Evolutionary conservation across 2,888 invertebrate genomes (phyloP).

Genomic region (Tachina fera): DNA sequence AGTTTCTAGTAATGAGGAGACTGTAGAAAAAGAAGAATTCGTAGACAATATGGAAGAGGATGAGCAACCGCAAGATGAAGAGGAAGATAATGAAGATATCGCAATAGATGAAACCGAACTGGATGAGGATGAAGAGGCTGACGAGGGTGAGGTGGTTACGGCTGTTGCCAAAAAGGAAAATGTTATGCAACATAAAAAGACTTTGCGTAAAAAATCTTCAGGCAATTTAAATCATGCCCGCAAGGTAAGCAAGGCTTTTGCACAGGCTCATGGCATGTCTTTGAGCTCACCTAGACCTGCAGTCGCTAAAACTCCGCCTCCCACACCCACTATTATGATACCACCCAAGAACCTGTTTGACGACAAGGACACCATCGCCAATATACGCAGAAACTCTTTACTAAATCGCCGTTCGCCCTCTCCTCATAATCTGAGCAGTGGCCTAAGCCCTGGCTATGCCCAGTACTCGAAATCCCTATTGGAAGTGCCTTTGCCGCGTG

Average conservation of each 20-base stretch:
- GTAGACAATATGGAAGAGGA: conserved; percentile 32
- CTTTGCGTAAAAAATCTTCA: conserved; percentile 80
- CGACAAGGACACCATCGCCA: conserved; percentile 75
- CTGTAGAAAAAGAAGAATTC: not conserved
- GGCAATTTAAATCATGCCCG: conserved; percentile 79
- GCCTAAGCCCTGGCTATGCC: conserved; percentile 87
- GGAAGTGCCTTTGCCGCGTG: conserved; percentile 89
- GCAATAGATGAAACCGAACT: conserved; percentile 67
- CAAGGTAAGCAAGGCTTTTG: conserved; percentile 82
- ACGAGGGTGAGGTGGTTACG: conserved; percentile 43
- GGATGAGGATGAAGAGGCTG: conserved; percentile 70
- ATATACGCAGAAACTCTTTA: conserved; percentile 73
- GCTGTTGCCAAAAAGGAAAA: conserved; percentile 1
- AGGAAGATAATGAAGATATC: conserved; percentile 33
- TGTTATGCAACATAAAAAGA: conserved; percentile 74
- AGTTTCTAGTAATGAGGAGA: not conserved
- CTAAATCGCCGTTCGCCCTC: conserved; percentile 83
- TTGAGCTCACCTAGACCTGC: conserved; percentile 6
- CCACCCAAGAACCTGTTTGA: conserved; percentile 58
- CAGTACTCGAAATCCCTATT: conserved; percentile 91
- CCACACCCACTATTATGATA: conserved; percentile 71
- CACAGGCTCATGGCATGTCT: conserved; percentile 81
- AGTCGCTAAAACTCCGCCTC: conserved; percentile 56
- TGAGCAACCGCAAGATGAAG: conserved; percentile 24
- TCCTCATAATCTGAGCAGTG: conserved; percentile 78